Base-by-base conservation (phyloP, 92 coral and sea anemone genomes). In the Paragorgia papillata region DNA sequence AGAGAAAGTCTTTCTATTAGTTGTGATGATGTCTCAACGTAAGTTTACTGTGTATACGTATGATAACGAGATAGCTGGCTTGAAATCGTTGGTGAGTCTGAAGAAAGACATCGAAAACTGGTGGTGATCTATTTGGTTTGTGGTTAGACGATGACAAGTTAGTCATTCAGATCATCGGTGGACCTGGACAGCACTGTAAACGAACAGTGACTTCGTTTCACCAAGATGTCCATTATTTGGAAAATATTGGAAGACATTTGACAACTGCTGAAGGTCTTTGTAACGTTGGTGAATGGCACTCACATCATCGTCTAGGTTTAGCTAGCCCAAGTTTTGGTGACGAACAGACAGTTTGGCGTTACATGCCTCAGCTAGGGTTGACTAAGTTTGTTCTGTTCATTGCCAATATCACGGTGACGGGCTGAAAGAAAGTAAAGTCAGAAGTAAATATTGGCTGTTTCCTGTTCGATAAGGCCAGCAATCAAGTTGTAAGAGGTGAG, bases 221-320 rank as follows among this genome's bases (percentile, higher is more conserved):
- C 73, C 97, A 92, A 82, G 92, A 92, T 51, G 70, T 87, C 8
- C 81, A 66, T 4, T 92, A 92, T 44, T 82, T 92, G 27, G 71
- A 69, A 57, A 63, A 76, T 31, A 87, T 85, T 57, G 97, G 97
- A 6, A 76, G 63, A 25, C 65, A 80, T 0, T 75, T 91, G 43
- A 86, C 97, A 0, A 37, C 62, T 0, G 58, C 59, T 18, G 89
- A 83, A 70, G 81, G 83, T 88, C 81, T 91, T 17, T 81, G 97
- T 29, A 92, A 91, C 77, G 86, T 91, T 46, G 97, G 97, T 29
- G 97, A 91, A 66, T 91, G 97, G 97, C 97, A 91, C 58, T 91
- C 97, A 2, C 97, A 91, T 51, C 92, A 91, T 35, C 90, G 81
- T 12, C 83, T 91, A 78, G 68, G 69, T 14, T 81, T 91, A 29